phyloP scores from a whole-genome alignment of 2,113 vertebrate genomes.

The Oceanodroma tethys region DNA sequence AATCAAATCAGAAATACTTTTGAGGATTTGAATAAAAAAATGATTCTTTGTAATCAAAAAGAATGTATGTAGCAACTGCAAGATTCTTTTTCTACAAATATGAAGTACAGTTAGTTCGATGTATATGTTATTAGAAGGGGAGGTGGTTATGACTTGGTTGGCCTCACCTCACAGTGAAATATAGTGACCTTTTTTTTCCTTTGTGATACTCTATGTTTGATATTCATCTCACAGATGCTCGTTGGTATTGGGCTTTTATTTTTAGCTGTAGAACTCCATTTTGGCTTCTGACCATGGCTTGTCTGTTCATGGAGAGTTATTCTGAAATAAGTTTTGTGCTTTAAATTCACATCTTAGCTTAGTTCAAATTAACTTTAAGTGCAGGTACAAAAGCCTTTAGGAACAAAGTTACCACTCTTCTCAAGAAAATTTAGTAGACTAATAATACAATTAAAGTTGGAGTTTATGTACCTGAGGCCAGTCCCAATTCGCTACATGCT shows the following conservation, averaged over 20 bases:
- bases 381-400: background rate
- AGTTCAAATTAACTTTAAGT: background rate
- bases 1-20: background rate
- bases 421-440: background rate
- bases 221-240: background rate
- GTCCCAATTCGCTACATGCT: background rate
- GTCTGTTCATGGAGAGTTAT: background rate
- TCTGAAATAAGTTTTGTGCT: background rate
- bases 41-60: background rate
- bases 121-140: background rate
- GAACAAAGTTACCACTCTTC: background rate
- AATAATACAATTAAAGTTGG: background rate
- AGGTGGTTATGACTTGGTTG: background rate
- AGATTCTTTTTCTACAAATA: background rate
- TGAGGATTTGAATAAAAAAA: background rate
- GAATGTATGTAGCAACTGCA: background rate
- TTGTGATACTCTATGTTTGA: background rate
- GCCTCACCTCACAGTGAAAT: background rate
- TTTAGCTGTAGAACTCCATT: background rate
- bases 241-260: background rate
- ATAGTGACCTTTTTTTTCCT: rapidly evolving
- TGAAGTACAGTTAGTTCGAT: background rate
- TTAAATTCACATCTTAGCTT: background rate
- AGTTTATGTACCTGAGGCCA: background rate
- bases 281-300: background rate